Conservation (phyloP, 2,888 invertebrate species). For the Lepidochrysops patricia region DNA sequence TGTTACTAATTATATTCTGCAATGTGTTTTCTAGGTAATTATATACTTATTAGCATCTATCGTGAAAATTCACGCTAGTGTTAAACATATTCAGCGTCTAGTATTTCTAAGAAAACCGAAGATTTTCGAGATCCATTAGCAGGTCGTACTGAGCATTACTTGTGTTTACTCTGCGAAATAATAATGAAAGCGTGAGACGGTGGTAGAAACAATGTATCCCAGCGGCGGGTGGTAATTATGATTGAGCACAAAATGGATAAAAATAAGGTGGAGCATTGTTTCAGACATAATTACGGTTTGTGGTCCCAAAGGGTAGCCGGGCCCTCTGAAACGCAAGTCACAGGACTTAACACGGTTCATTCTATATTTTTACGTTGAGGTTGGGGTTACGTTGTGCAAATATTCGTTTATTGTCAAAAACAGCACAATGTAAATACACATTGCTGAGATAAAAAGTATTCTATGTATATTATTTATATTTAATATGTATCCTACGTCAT, state of each 20-base stretch:
- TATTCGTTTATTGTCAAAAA: background rate
- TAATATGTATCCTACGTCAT: too few species aligned
- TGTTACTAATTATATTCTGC: too few species aligned
- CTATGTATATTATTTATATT: too few species aligned
- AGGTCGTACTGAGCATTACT: too few species aligned
- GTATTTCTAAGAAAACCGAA: too few species aligned
- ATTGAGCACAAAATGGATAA: constrained; percentile 73
- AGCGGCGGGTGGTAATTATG: constrained; percentile 63
- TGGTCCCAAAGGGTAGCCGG: constrained; percentile 51
- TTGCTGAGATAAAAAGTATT: too few species aligned
- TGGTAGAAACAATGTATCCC: constrained; percentile 61
- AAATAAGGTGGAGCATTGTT: constrained; percentile 67
- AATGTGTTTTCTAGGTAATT: too few species aligned
- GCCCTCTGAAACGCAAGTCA: constrained; percentile 51
- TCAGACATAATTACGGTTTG: constrained; percentile 71
- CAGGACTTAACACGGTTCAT: constrained; percentile 26
- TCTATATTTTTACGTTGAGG: constrained; percentile 23
- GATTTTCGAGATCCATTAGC: too few species aligned
- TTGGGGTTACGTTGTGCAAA: constrained; percentile 5
- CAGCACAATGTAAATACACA: background rate
- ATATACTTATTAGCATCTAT: too few species aligned
- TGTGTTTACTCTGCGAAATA: constrained; percentile 20
- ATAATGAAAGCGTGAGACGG: constrained; percentile 39
- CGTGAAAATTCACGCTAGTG: too few species aligned
- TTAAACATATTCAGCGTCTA: too few species aligned